Base-by-base conservation (phyloP, 53 echinoderm and acorn worm species). In the Astropecten irregularis region DNA sequence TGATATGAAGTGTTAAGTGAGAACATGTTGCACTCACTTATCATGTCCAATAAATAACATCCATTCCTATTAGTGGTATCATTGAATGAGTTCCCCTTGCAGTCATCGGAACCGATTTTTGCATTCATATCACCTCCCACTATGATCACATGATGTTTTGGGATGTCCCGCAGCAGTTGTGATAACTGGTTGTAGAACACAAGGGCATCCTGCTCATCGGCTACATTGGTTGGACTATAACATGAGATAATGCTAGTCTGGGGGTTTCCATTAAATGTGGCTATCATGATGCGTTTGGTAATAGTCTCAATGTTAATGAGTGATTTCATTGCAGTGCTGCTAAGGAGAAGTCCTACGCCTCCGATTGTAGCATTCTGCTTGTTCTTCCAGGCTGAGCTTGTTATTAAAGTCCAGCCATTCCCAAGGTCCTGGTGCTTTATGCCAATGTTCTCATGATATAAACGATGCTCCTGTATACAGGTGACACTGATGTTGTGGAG, bases 331-430 rank as follows among this genome's bases (percentile, higher is more conserved):
- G 76, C 76, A 39, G 35, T 36, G 23, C 36, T 35, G n/a, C 76
- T 54, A 22, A 56, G 49, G 3, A 69, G 30, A 14, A 69, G 48
- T 16, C 69, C 31, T 30, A 69, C 69, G 30, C 61, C 69, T 69
- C 56, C 39, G 15, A 3, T 49, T 5, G 72, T 30, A 49, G 50
- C 72, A 19, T 71, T 55, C 2, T 55, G 34, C 38, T 1, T 38
- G 36, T 54, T 76, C 46, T 29, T 34, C 55, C 76, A 76, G 2
- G 56, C 76, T 4, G 57, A 76, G 2, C 49, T 49, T 9, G 72
- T 71, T 0, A 71, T 19, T 18, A 76, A 9, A 27, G 22, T 33
- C 22, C 59, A 37, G 23, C 57, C 38, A 40, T 76, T n/a, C n/a
- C n/a, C n/a, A n/a, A n/a, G n/a, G n/a, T n/a, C n/a, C n/a, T n/a